Percentiles rank a stretch among this genome's conserved stretches.
These are phyloP conservation scores for Brienomyrus brachyistius DNA, from an alignment of 2,113 vertebrate species.

Conservation along the genomic window DNA sequence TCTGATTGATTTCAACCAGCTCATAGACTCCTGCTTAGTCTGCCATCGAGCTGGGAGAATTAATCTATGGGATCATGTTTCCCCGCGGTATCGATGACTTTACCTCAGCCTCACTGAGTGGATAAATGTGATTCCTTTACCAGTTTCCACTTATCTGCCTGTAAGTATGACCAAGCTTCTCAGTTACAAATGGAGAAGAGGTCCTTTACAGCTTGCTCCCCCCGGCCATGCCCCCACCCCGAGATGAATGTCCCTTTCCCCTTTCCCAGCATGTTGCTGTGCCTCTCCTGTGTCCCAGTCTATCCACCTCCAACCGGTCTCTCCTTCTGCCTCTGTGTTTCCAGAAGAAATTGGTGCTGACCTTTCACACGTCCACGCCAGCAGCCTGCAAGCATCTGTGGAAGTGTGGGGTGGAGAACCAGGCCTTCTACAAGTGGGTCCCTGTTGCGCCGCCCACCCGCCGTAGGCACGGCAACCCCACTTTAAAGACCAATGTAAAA, in stretches of 20 bases:
- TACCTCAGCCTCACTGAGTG: neutral
- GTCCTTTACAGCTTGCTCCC: neutral
- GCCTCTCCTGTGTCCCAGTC: neutral
- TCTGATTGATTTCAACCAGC: neutral
- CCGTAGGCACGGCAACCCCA: neutral
- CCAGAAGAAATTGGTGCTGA: conserved; percentile 91
- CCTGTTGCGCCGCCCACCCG: neutral
- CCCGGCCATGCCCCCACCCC: neutral
- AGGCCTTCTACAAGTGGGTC: conserved; percentile 98
- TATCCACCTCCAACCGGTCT: conserved; percentile 8
- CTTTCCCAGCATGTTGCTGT: neutral
- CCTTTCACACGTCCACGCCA: conserved; percentile 95
- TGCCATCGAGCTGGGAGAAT: neutral
- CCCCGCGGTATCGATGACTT: neutral
- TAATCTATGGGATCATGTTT: neutral
- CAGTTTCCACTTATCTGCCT: neutral
- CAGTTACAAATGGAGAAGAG: neutral
- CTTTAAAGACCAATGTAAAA: neutral
- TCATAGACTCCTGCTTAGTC: neutral
- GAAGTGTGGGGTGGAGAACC: conserved; percentile 97
- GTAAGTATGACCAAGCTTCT: conserved; percentile 3
- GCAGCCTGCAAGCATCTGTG: conserved; percentile 97
- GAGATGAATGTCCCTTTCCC: neutral
- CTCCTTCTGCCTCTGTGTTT: conserved; percentile 46
- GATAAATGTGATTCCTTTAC: neutral